Evolutionary conservation across 2,888 invertebrate genomes (phyloP), one percentile per base, ranked within the genome.

Genomic region (Tuberolachnus salignus): DNA sequence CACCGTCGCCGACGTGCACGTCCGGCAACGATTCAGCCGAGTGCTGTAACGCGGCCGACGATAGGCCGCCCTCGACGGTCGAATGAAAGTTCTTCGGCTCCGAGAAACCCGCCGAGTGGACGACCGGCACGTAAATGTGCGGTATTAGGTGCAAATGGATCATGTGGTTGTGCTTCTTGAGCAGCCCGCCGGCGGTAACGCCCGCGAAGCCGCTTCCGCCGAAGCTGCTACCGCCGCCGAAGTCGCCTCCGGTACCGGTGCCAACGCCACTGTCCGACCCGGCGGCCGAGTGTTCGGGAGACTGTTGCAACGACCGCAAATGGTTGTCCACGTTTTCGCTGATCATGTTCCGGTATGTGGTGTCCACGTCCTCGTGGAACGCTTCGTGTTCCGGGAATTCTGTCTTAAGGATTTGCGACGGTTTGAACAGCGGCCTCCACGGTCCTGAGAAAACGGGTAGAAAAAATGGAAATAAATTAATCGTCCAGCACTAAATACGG

Each of bases 371-470:
- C 9, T 80, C 64, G 64, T 73, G 71, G 3, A 80, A 64, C 19
- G 72, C 9, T 53, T 71, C 64, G 57, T 82, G 81, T 67, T 83
- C 83, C 4, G 82, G 81, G n/a, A 82, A 81, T 42, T 82, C 82
- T 53, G 82, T 81, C 53, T 81, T 80, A 11, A 82, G 73, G 10
- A 82, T 69, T 70, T 82, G 82, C 10, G 83, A 83, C 16, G 83
- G 81, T 71, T 82, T 80, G 81, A 83, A 83, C 51, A 82, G 64
- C 9, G 82, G 82, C 42, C 80, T 80, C 83, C 83, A 83, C 16
- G 82, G 81, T 55, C 82, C 86, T 86, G 82, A 44, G 84, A 83
- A 80, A 81, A 46, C 4, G 10, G 9, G 44, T 34, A 51, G 21
- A 23, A 53, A 44, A 53, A 11, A 67, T 21, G 14, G 10, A 2